Evolutionary conservation across 1,140 invertebrate species (phyloP), one percentile per base, ranked within the genome.

Genomic region (Eriocheir sinensis): DNA sequence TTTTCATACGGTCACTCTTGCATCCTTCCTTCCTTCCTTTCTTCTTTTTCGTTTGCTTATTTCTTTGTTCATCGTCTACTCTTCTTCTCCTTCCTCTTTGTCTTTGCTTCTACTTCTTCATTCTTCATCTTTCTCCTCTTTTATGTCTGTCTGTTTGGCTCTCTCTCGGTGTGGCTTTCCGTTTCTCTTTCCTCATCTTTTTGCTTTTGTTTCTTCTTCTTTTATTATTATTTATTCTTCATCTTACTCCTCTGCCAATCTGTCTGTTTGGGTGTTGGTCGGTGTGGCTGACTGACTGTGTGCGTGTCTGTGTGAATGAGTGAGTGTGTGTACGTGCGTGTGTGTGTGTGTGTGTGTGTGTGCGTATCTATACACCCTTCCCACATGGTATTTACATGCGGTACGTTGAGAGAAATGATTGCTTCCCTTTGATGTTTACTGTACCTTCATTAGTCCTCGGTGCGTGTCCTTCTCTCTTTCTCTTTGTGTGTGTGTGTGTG

Each of bases 261-360:
- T 89, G 41, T 40, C 17, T 89, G 41, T 40, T 0, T 89, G 36
- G 12, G 41, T 89, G 21, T 89, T 17, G 36, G 41, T 92, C 2
- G 86, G n/a, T 83, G 4, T 93, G 4, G 83, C 0, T 93, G 36
- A 83, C 34, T 93, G 72, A 38, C 34, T 93, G 60, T 92, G 60
- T 34, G 60, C 36, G 30, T 34, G 53, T 88, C 30, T 79, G 53
- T 92, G 41, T 79, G 60, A 48, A 34, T 30, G 53, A 17, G 53
- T 81, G 53, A 3, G 41, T 92, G 60, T 92, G 44, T 15, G 60
- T 83, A 36, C 83, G 40, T 79, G 91, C 85, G 91, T 92, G 79
- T 41, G 91, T 92, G 83, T 92, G 40, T 92, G 44, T 92, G 60
- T 79, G 60, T 92, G 79, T 81, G 91, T 92, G 48, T 85, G 83